These are phyloP conservation scores for Apodemia duryi DNA, from an alignment of 2,888 invertebrate species.

Conservation along the genomic window DNA sequence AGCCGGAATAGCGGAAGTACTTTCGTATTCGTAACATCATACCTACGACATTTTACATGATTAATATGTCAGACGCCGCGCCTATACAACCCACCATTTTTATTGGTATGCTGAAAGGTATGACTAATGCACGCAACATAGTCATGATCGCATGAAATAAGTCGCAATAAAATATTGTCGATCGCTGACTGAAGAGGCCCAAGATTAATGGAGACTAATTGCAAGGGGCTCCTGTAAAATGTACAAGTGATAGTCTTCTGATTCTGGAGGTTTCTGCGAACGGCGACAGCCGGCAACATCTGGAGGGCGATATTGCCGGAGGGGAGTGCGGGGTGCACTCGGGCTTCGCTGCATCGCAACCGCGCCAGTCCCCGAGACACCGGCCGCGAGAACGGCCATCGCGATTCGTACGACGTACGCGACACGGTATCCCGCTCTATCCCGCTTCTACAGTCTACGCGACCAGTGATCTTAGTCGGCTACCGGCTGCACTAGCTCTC, in stretches of 20 bases:
- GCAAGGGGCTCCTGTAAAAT: constrained; percentile 20
- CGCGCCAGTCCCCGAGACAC: constrained; percentile 76
- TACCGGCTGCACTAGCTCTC: constrained; percentile 43
- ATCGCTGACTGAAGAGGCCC: constrained; percentile 19
- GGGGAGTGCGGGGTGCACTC: constrained; percentile 57
- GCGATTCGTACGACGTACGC: constrained; percentile 50
- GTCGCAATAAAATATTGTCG: constrained; percentile 19
- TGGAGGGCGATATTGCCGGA: constrained; percentile 62
- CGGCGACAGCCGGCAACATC: constrained; percentile 43
- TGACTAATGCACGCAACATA: constrained; percentile 1
- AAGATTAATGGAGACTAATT: constrained; percentile 28
- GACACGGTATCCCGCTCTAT: constrained; percentile 31
- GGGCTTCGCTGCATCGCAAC: constrained; percentile 54
- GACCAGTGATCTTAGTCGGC: constrained; percentile 50
- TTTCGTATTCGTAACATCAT: not conserved
- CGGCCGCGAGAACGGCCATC: constrained; percentile 76
- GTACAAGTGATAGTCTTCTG: constrained; percentile 28
- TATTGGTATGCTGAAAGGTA: not conserved
- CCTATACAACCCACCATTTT: constrained; percentile 1
- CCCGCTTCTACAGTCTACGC: constrained; percentile 40
- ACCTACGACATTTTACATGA: not conserved
- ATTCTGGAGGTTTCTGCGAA: constrained; percentile 54
- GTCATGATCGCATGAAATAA: constrained; percentile 22
- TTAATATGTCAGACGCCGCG: not conserved
- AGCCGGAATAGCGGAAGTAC: not conserved